Percentiles rank a stretch among this genome's conserved stretches.
Evolutionary conservation across 2,797 vertebrate species (phyloP).

Genomic region (Neosilurus hyrtlii): DNA sequence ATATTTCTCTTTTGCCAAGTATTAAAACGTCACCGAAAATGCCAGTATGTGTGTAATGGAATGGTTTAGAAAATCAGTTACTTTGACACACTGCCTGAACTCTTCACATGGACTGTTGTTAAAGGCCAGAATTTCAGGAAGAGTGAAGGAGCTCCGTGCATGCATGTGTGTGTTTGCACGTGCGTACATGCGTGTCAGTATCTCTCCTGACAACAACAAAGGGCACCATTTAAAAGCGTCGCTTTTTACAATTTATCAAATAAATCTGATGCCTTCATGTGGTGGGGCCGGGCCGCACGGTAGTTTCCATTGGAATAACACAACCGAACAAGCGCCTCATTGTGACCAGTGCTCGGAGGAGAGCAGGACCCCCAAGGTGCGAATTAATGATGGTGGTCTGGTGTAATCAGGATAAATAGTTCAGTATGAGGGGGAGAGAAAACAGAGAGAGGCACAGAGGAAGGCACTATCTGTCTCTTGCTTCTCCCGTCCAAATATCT

Average conservation of each 20-base stretch:
- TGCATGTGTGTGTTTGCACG: conserved; percentile 36
- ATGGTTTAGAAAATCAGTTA: not conserved
- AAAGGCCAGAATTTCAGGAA: conserved; percentile 32
- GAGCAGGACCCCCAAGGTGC: conserved; percentile 79
- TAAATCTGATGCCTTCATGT: conserved; percentile 76
- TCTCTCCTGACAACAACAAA: conserved; percentile 66
- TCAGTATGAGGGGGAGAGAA: conserved; percentile 66
- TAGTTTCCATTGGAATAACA: conserved; percentile 83
- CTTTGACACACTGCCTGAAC: conserved; percentile 25
- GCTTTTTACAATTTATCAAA: conserved; percentile 78
- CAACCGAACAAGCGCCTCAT: conserved; percentile 78
- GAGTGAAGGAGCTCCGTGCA: conserved; percentile 4
- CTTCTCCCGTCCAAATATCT: conserved; percentile 62
- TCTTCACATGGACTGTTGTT: conserved; percentile 4
- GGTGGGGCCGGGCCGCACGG: conserved; percentile 67
- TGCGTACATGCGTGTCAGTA: conserved; percentile 31
- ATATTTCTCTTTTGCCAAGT: not conserved
- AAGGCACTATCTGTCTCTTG: conserved; percentile 69
- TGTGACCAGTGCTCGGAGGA: conserved; percentile 70
- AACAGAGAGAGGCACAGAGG: conserved; percentile 52
- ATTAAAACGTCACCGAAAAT: conserved; percentile 12
- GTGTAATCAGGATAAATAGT: conserved; percentile 82
- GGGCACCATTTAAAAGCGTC: conserved; percentile 64
- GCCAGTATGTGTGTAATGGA: not conserved
- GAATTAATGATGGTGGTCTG: conserved; percentile 84